Evolutionary conservation across 2,113 vertebrate species (phyloP).

Genomic region (Menidia beryllina): DNA sequence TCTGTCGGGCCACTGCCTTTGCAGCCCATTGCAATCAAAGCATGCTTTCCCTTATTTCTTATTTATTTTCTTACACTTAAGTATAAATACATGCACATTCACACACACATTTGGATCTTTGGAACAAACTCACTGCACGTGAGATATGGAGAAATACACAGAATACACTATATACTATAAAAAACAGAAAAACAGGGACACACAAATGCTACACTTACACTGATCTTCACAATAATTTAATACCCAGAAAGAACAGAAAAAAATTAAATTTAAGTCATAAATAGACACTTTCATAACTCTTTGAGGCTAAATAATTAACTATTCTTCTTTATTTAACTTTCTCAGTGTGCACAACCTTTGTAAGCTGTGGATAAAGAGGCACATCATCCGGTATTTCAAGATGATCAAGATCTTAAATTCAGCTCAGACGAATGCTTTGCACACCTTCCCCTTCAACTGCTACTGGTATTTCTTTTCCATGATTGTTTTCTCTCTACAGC

Average conservation of each 20-base stretch:
- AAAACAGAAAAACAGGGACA: background rate
- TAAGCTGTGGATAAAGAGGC: background rate
- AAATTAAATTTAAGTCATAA: background rate
- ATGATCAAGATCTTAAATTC: background rate
- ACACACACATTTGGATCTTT: background rate
- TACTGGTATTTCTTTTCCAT: background rate
- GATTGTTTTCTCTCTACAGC: background rate
- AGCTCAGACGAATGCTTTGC: background rate
- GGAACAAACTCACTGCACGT: background rate
- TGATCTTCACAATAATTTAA: too few relatives aligned
- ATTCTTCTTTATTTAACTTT: slow-evolving; percentile 31
- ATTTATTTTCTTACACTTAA: background rate
- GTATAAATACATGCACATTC: background rate
- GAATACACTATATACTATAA: background rate
- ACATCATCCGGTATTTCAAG: background rate
- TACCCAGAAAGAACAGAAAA: background rate
- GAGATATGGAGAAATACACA: background rate
- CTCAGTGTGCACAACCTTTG: slow-evolving; percentile 1
- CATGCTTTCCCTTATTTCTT: slow-evolving; percentile 45
- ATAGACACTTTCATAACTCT: background rate
- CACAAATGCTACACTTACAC: slow-evolving; percentile 4
- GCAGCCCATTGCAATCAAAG: slow-evolving; percentile 74
- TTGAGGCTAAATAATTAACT: slow-evolving; percentile 48
- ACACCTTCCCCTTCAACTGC: background rate
- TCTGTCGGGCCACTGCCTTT: slow-evolving; percentile 72